Conservation (phyloP, 1,140 invertebrate genomes). For the Heliconius nattereri region DNA sequence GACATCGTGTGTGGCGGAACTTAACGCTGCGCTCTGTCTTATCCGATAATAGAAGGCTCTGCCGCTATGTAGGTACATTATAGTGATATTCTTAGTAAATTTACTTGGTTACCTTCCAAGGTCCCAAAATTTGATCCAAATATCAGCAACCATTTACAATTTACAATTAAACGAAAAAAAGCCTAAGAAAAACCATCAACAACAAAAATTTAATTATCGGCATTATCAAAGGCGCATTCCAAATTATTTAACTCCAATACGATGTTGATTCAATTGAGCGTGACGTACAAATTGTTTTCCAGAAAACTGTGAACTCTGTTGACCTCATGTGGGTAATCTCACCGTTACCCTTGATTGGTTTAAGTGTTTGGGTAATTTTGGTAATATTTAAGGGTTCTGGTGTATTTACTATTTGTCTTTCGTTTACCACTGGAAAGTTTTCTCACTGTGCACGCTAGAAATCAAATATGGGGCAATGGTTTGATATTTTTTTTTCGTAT, state of each 20-base stretch:
- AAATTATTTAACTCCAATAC: conserved; percentile 29
- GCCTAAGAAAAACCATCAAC: neutral
- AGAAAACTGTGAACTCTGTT: conserved; percentile 50
- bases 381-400: conserved; percentile 7
- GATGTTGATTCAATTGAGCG: conserved; percentile 49
- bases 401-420: neutral
- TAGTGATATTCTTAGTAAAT: too few relatives aligned
- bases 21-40: too few relatives aligned
- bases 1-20: too few relatives aligned
- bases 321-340: conserved; percentile 43
- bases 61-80: too few relatives aligned
- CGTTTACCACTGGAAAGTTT: too few relatives aligned
- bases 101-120: too few relatives aligned
- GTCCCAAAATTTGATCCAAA: too few relatives aligned
- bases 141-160: too few relatives aligned
- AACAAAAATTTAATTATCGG: conserved; percentile 13
- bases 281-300: conserved; percentile 47
- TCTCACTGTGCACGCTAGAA: too few relatives aligned
- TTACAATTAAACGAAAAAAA: neutral
- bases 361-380: conserved; percentile 20
- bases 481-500: too few relatives aligned
- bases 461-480: too few relatives aligned
- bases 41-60: too few relatives aligned
- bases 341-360: conserved; percentile 38
- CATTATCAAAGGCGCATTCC: conserved; percentile 19